phyloP scores from a whole-genome alignment of 2,113 vertebrate genomes.

The Triplophysa tibetana region DNA sequence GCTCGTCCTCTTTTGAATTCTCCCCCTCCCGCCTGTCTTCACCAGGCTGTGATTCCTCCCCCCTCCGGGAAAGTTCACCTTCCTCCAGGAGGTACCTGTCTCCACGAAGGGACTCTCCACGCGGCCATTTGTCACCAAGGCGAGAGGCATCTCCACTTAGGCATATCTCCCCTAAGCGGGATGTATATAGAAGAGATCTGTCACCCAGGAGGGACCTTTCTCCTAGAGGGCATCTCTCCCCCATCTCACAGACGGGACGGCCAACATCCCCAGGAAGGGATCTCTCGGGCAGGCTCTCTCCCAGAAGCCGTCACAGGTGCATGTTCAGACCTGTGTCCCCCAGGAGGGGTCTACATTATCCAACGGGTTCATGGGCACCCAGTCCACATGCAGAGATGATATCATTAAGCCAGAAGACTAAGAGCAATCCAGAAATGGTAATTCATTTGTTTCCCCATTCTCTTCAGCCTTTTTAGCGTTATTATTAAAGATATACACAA shows the following conservation, averaged over 20 bases:
- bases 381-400: conserved; percentile 82
- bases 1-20: conserved; percentile 82
- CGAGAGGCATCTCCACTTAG: conserved; percentile 78
- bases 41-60: conserved; percentile 86
- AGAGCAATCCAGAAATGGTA: conserved; percentile 65
- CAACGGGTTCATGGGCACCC: conserved; percentile 78
- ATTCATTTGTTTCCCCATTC: conserved; percentile 24
- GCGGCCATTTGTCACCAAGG: conserved; percentile 65
- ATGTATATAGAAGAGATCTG: conserved; percentile 82
- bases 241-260: conserved; percentile 69
- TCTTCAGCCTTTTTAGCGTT: too few relatives aligned
- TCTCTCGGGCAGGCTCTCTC: conserved; percentile 81
- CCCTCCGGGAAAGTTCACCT: conserved; percentile 87
- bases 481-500: too few relatives aligned
- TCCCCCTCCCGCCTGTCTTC: conserved; percentile 83
- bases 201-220: conserved; percentile 88
- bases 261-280: conserved; percentile 87
- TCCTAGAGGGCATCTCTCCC: conserved; percentile 72
- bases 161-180: conserved; percentile 79
- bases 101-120: conserved; percentile 85
- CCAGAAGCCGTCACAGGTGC: conserved; percentile 85
- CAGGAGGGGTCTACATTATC: conserved; percentile 84
- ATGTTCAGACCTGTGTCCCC: conserved; percentile 85
- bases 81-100: conserved; percentile 84
- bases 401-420: conserved; percentile 72